Evolutionary conservation across 1,140 invertebrate species (phyloP), one percentile per base, ranked within the genome.

Genomic region (Phocides pigmalion): DNA sequence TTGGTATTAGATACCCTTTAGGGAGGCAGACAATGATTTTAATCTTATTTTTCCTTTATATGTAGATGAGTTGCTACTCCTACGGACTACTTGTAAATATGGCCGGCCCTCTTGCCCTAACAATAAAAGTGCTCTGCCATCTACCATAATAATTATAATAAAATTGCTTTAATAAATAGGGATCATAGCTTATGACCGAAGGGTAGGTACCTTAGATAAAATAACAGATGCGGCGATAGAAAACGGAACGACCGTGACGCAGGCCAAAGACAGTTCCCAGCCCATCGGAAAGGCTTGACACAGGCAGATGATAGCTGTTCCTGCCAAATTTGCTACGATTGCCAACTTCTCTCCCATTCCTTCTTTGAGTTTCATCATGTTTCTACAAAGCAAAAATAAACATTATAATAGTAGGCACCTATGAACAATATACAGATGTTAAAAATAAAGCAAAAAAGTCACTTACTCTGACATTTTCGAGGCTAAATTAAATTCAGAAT

Each of bases 281-380:
- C 96, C 96, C 62, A 95, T 94, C 5, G 95, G 90, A 63, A 98
- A 95, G 1, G 96, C 95, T 37, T 96, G 93, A 12, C 94, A 87
- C 5, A 97, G 79, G 44, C 95, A 95, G 4, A 95, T 92, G 0
- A 95, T 64, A 56, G 96, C 96, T 0, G 94, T 95, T 0, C 94
- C 92, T 5, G 95, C 74, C 22, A 95, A 94, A 74, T 96, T 95
- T 0, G 95, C 74, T 62, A 98, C 95, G 61, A 96, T 94, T 0
- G 94, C 94, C 9, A 98, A 89, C 91, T 98, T 98, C 76, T 98
- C 96, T 0, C 97, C 97, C 44, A 98, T 95, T 4, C 97, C 98
- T 76, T 97, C 97, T 70, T 97, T 95, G 41, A 98, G 93, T 84
- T 97, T 96, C 74, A 96, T 95, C 82, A 98, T 93, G 81, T 98